Evolutionary conservation across 1,140 invertebrate genomes (phyloP), one percentile per base, ranked within the genome.

Genomic region (Zaprionus vittiger): DNA sequence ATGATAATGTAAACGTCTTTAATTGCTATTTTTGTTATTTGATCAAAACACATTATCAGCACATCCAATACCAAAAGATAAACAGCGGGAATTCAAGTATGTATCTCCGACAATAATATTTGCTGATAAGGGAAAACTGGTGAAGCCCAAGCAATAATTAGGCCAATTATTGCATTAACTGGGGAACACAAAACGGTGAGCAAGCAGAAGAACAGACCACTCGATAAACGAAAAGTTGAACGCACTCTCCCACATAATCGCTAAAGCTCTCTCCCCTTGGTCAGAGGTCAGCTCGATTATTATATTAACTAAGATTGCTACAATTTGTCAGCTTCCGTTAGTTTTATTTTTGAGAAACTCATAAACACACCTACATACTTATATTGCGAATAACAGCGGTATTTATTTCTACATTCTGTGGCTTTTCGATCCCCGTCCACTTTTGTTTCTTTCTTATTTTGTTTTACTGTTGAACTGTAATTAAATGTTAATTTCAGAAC

Each of bases 221-320:
- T 57, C 34, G 61, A 37, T 22, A 61, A 73, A 47, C n/a, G 54
- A 61, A 41, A 31, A 60, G 83, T 77, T 85, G 76, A 85, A 73
- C 59, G 73, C 62, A 73, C 73, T 69, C 34, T 26, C 52, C 41
- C 41, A 47, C n/a, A 47, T 47, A 47, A 47, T 44, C 41, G n/a
- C n/a, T 17, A 17, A 59, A 12, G 12, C 28, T 57, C 5, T 59
- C 11, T 68, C 22, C 34, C 24, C 47, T 26, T 20, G 52, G 65
- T 47, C 28, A 63, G 54, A 72, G 70, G 61, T 55, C 79, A 79
- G 55, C 60, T 24, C 14, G 65, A 68, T 61, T 76, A 17, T 87
- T 61, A 83, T 75, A 80, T 89, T 64, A 80, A 87, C 87, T 80
- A 73, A 67, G n/a, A 47, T 47, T 17, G n/a, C 15, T 44, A 5